These are phyloP conservation scores for Rhabditophanes sp. DNA, from an alignment of 2,888 invertebrate species.

Conservation along the genomic window DNA sequence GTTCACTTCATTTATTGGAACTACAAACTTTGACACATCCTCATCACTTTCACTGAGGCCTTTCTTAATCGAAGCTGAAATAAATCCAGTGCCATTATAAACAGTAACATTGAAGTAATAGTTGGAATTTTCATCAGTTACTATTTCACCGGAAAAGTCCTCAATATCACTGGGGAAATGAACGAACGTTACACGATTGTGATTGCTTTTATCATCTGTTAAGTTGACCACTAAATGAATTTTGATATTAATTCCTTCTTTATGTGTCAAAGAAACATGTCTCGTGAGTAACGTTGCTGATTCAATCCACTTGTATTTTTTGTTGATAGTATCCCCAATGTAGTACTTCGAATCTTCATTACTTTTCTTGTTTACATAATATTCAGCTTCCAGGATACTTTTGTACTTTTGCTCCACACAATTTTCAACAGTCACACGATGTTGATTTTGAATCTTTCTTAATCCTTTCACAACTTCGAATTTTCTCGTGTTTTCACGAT, in stretches of 20 bases:
- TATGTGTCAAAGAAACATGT: conserved; percentile 30
- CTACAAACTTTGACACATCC: too few relatives aligned
- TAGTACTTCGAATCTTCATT: too few relatives aligned
- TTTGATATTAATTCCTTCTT: conserved; percentile 36
- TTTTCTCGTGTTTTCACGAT: conserved; percentile 22
- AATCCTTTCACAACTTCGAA: conserved; percentile 35
- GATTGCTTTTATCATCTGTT: too few relatives aligned
- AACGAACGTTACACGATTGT: too few relatives aligned
- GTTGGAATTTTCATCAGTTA: conserved; percentile 21
- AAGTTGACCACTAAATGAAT: conserved; percentile 17
- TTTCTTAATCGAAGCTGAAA: too few relatives aligned
- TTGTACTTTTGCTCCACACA: conserved; percentile 36
- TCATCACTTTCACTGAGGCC: too few relatives aligned
- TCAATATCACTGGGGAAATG: conserved; percentile 34
- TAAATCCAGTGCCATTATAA: conserved; percentile 26
- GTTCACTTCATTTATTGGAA: too few relatives aligned
- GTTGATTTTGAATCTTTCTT: conserved; percentile 34
- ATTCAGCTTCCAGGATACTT: conserved; percentile 31
- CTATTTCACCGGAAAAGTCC: conserved; percentile 31
- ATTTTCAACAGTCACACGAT: conserved; percentile 33
- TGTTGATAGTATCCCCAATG: conserved; percentile 25
- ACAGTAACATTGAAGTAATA: conserved; percentile 36
- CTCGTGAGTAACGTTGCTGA: conserved; percentile 27
- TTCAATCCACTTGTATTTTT: conserved; percentile 23
- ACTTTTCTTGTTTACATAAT: conserved; percentile 23